Percentiles rank a stretch among this genome's conserved stretches.
Evolutionary conservation across 35 echinoderm and acorn worm species (phyloP).

Genomic region (Hemicentrotus pulcherrimus): DNA sequence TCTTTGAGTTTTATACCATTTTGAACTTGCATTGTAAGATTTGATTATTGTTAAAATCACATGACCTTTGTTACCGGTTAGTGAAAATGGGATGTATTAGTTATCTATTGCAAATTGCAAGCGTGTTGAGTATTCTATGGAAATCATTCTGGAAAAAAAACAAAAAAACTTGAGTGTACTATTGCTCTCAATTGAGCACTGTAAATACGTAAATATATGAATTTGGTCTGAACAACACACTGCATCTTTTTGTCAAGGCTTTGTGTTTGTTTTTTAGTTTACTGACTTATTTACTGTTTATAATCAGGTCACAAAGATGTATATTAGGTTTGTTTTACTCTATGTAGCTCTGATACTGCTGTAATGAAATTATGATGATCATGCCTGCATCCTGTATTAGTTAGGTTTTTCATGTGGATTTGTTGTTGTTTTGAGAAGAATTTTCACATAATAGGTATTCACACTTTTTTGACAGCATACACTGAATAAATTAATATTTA

Average conservation of each 20-base stretch:
- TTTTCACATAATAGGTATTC: background rate
- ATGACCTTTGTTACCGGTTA: no score
- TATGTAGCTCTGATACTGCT: background rate
- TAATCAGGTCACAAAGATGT: background rate
- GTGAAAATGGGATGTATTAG: no score
- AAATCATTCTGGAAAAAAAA: no score
- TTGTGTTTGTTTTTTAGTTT: background rate
- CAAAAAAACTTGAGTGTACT: no score
- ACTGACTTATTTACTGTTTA: background rate
- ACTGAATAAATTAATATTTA: background rate
- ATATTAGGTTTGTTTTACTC: background rate
- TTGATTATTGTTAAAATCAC: no score
- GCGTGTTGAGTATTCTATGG: no score
- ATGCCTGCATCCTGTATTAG: background rate
- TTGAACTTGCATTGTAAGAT: no score
- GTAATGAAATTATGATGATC: background rate
- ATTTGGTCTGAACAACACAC: background rate
- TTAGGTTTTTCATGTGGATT: background rate
- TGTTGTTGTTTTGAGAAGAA: background rate
- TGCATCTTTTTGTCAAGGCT: background rate
- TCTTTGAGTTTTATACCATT: no score
- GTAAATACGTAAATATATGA: background rate
- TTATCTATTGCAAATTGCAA: no score
- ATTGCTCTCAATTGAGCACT: background rate
- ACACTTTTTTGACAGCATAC: background rate